Evolutionary conservation across 2,113 vertebrate species (phyloP), one percentile per base, ranked within the genome.

Genomic region (Kryptolebias marmoratus): DNA sequence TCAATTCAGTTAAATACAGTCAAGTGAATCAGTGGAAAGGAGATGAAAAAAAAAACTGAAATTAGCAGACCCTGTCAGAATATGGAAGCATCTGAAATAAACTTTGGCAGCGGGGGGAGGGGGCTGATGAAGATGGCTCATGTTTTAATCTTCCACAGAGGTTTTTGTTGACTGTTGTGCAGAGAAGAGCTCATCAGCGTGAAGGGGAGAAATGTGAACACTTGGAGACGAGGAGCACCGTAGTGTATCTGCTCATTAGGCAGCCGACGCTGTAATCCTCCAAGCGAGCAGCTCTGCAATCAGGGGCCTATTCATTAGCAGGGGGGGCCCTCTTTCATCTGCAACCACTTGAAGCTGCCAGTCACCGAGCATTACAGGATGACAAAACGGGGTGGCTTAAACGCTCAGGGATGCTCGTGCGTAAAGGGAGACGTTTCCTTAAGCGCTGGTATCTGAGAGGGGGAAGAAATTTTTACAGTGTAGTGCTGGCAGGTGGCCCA

Each of bases 251-350:
- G 95, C 96, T 96, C 95, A 87, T 96, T 96, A 96, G 94, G 93
- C 94, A 94, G 94, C 94, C 95, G 93, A 94, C 93, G 94, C 95
- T 94, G 94, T 97, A 98, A 98, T 98, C 97, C 96, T 93, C 94
- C 92, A 94, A 96, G 96, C 74, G 94, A 96, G 96, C 95, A 93
- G 96, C 96, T 88, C 96, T 96, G 96, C 97, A 99, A 98, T 99
- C 97, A 99, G 97, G 92, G 95, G 95, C 94, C 96, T 98, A 98
- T 99, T 98, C 97, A 98, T 98, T 98, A 98, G 95, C 94, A 22
- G 1, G n/a, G 56, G 96, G 96, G 96, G 95, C 77, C 82, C 95
- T 95, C 96, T 97, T 96, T 97, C 95, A 96, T 97, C 96, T 96
- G 95, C 93, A 95, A 93, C 94, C 95, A 97, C 97, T 98, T 95